A percentile compares a stretch with the other conserved stretches of the same genome.
Evolutionary conservation across 2,113 vertebrate species (phyloP).

Genomic region (Lasiurus borealis): DNA sequence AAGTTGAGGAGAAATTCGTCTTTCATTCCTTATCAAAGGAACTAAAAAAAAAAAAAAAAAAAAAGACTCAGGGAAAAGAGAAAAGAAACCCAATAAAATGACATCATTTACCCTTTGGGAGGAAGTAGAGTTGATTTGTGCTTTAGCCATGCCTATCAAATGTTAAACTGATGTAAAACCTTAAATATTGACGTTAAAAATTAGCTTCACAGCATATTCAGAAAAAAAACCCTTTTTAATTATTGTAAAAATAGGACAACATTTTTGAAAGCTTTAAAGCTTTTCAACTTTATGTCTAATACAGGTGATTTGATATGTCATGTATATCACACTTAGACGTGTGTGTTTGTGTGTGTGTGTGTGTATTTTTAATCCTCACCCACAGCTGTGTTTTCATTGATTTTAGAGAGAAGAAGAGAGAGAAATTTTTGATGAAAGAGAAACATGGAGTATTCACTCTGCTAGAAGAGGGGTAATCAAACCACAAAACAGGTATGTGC

Average conservation of each 20-base stretch:
- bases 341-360: no score
- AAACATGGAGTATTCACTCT: neutral
- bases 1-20: constrained; percentile 43
- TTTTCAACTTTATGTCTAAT: neutral
- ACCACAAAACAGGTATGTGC: neutral
- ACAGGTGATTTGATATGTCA: neutral
- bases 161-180: neutral
- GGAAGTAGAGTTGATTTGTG: neutral
- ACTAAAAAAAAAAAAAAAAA: neutral
- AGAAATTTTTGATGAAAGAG: neutral
- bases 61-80: neutral
- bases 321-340: no score
- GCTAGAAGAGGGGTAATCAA: neutral
- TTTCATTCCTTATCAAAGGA: constrained; percentile 54
- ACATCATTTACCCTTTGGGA: neutral
- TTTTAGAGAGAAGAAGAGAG: neutral
- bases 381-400: neutral
- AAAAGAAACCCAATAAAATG: constrained; percentile 29
- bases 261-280: neutral
- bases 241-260: neutral
- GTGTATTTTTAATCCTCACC: neutral
- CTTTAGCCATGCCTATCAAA: neutral
- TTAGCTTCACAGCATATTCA: neutral
- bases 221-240: neutral
- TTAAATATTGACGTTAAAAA: constrained; percentile 57